Base-by-base conservation (phyloP, 2,888 invertebrate species). In the Caenorhabditis macrosperma region DNA sequence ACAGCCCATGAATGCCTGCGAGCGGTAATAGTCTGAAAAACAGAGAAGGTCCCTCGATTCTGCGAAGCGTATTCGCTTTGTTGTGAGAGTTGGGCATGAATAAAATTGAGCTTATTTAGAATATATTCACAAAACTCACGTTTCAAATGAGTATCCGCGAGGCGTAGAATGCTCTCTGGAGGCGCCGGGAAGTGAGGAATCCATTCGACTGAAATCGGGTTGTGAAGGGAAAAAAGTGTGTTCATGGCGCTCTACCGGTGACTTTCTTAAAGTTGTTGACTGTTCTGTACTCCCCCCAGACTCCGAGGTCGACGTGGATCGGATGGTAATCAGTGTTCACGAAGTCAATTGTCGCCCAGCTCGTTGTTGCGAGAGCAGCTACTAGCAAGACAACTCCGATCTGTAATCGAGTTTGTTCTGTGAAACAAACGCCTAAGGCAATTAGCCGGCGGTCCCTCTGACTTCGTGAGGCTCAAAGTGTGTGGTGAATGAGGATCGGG, bases 141-240 rank as follows among this genome's bases (percentile, higher is more conserved):
- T 74, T 87, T 88, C 52, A 89, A 59, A 50, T 90, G 86, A 9
- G 84, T 83, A 54, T 86, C 87, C 3, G 88, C 89, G 44, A 89
- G 75, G n/a, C 89, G 84, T 0, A 84, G 82, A 26, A 89, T 78
- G 28, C 78, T 79, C 26, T 82, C 83, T n/a, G 88, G 88, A 22
- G 89, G 88, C 12, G 81, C 72, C n/a, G 89, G 89, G 69, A 89
- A 89, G 64, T 89, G 89, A 2, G 89, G 88, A 69, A 89, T 89
- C 88, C 88, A 89, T 77, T 90, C 89, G 44, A 82, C 89, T 89
- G 82, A 72, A 88, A 85, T n/a, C n/a, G n/a, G n/a, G n/a, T n/a
- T n/a, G n/a, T n/a, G n/a, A n/a, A n/a, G n/a, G n/a, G n/a, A n/a
- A n/a, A n/a, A n/a, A n/a, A n/a, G n/a, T n/a, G n/a, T n/a, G n/a